phyloP scores from a whole-genome alignment of 64 coral and sea anemone genomes.

The Trachythela sp. region DNA sequence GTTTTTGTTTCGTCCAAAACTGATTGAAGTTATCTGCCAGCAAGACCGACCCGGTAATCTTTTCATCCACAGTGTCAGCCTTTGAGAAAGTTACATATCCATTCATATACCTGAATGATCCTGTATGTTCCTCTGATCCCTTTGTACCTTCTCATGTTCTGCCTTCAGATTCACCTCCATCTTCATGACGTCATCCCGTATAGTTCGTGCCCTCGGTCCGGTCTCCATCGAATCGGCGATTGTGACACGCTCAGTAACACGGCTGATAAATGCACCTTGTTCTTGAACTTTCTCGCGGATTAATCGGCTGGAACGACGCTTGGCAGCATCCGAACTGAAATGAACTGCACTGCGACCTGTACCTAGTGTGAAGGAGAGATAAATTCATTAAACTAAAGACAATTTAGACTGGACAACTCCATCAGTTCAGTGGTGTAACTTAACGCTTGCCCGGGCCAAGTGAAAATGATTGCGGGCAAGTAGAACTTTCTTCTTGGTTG shows the following conservation, averaged over 20 bases:
- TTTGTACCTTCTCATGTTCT: neutral
- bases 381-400: neutral
- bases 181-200: conserved; percentile 17
- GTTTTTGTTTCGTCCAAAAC: no score
- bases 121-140: neutral
- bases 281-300: conserved; percentile 83
- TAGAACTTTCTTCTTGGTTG: no score
- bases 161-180: conserved; percentile 1
- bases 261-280: conserved; percentile 72
- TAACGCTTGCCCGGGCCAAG: no score
- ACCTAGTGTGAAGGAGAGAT: neutral
- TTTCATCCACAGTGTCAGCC: no score
- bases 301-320: conserved; percentile 27
- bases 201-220: neutral
- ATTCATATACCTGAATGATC: neutral
- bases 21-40: no score
- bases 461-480: no score
- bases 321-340: neutral
- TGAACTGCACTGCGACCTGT: neutral
- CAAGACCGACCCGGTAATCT: no score
- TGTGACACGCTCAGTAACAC: conserved; percentile 44
- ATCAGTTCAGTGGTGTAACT: no score
- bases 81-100: no score
- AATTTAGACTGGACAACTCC: no score
- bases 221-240: neutral